Evolutionary conservation across 2,888 invertebrate species (phyloP).

Genomic region (Patella depressa): DNA sequence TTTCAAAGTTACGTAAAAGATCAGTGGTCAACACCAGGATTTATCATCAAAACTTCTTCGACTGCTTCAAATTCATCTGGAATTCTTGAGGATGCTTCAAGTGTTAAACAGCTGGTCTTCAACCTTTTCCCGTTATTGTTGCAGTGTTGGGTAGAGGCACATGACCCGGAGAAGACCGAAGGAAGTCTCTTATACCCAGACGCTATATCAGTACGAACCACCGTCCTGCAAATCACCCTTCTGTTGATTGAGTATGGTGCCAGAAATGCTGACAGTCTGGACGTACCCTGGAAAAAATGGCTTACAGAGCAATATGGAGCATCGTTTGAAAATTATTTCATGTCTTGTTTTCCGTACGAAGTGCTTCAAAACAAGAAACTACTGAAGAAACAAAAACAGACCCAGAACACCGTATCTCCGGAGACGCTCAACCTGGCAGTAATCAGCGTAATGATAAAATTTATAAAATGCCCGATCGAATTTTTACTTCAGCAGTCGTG

Average conservation of each 20-base stretch:
- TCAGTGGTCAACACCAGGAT: conserved; percentile 39
- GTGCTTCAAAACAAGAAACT: neutral
- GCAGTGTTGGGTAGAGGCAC: conserved; percentile 86
- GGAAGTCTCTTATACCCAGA: conserved; percentile 8
- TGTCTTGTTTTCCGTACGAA: conserved; percentile 10
- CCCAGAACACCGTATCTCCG: conserved; percentile 29
- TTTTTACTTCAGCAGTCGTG: neutral
- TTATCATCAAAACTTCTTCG: conserved; percentile 22
- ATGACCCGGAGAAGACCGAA: conserved; percentile 35
- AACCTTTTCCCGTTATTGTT: conserved; percentile 83
- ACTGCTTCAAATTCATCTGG: neutral
- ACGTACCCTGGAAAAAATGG: neutral
- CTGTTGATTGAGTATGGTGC: neutral
- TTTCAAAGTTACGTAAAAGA: conserved; percentile 30
- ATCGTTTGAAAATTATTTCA: conserved; percentile 13
- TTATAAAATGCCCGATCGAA: conserved; percentile 27
- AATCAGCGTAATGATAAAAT: conserved; percentile 59
- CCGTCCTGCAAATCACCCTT: neutral
- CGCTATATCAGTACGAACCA: neutral
- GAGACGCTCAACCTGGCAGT: conserved; percentile 53
- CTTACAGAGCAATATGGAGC: neutral
- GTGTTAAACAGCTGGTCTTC: conserved; percentile 77
- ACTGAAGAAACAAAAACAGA: conserved; percentile 1
- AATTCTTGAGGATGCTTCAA: conserved; percentile 36
- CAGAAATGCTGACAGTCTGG: neutral